These are phyloP conservation scores for Charina bottae DNA, from an alignment of 2,113 vertebrate genomes.

Conservation along the genomic window DNA sequence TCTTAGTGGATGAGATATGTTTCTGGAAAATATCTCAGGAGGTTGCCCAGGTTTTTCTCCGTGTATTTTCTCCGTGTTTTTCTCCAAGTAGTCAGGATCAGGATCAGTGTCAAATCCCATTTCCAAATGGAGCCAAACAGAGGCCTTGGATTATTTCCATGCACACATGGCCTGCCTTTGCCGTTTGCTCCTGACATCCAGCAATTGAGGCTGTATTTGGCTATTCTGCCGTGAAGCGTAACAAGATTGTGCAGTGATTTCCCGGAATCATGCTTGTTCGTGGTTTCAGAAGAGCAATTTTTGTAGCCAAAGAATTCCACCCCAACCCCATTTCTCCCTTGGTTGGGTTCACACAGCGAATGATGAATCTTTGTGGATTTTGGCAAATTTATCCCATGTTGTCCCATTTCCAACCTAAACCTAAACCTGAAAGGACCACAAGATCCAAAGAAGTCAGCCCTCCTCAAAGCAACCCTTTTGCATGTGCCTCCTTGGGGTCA, in stretches of 20 bases:
- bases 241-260: too few relatives aligned
- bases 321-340: too few relatives aligned
- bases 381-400: too few relatives aligned
- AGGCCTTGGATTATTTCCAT: too few relatives aligned
- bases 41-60: neutral
- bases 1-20: slow-evolving; percentile 41
- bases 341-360: too few relatives aligned
- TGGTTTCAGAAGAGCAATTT: too few relatives aligned
- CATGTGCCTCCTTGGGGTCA: too few relatives aligned
- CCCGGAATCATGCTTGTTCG: too few relatives aligned
- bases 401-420: neutral
- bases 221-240: too few relatives aligned
- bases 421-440: neutral
- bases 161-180: neutral
- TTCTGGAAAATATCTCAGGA: neutral
- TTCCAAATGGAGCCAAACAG: neutral
- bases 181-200: neutral
- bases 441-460: neutral
- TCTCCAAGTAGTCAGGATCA: neutral
- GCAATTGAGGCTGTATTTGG: neutral
- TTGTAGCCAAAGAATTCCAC: too few relatives aligned
- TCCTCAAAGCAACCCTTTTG: neutral
- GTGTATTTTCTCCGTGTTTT: too few relatives aligned
- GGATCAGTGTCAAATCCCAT: neutral
- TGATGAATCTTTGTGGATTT: too few relatives aligned